These are phyloP conservation scores for Meloidogyne floridensis DNA, from an alignment of 1,140 invertebrate species.

Conservation along the genomic window DNA sequence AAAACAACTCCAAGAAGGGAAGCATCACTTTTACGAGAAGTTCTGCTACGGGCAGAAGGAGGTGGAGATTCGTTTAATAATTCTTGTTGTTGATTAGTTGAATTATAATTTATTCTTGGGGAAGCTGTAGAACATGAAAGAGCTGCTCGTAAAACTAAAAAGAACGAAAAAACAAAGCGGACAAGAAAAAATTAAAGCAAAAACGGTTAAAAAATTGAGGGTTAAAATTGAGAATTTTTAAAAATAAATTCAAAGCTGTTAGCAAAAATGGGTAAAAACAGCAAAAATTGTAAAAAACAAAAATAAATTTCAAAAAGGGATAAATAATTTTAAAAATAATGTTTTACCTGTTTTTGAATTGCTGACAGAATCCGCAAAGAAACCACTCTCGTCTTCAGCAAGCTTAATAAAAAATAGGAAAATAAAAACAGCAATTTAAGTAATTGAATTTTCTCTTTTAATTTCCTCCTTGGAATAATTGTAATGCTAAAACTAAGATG, in stretches of 20 bases:
- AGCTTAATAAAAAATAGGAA: not conserved
- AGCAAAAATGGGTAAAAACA: not conserved
- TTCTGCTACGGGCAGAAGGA: not conserved
- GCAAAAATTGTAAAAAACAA: not conserved
- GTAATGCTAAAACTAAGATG: too few species aligned
- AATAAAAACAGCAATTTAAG: too few species aligned
- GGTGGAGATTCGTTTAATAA: not conserved
- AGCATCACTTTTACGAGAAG: not conserved
- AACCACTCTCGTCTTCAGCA: conserved; percentile 30
- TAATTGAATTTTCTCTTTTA: too few species aligned
- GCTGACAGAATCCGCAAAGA: conserved; percentile 26
- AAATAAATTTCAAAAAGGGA: not conserved
- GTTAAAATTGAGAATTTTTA: not conserved
- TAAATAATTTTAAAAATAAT: not conserved
- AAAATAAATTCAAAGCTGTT: not conserved
- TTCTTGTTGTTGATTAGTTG: not conserved
- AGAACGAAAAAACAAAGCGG: not conserved
- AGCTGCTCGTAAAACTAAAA: not conserved
- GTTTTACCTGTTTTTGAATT: conserved; percentile 25
- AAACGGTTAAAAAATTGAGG: not conserved
- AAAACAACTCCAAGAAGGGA: not conserved
- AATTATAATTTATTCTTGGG: not conserved
- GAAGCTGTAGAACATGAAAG: conserved; percentile 2
- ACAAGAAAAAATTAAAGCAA: not conserved
- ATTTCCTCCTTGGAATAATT: too few species aligned